Conservation (phyloP, 2,888 invertebrate genomes). For the Cephus rjabovi region DNA sequence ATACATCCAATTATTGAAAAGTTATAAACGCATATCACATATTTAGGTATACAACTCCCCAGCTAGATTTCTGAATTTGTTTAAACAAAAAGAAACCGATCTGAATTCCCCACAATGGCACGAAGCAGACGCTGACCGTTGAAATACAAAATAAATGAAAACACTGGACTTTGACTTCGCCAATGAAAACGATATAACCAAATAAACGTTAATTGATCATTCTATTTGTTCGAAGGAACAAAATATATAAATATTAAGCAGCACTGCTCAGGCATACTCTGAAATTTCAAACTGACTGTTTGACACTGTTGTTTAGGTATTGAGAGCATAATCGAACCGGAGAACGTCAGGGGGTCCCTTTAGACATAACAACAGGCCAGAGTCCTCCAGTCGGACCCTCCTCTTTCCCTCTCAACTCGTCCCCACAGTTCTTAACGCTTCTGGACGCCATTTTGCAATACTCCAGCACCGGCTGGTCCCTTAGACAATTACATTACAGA, state of each 20-base stretch:
- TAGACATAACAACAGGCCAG: slow-evolving; percentile 54
- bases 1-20: not conserved
- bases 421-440: not conserved
- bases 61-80: not conserved
- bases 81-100: not conserved
- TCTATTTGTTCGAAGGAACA: not conserved
- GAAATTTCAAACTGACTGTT: slow-evolving; percentile 22
- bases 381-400: slow-evolving; percentile 23
- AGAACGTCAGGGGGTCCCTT: slow-evolving; percentile 41
- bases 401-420: slow-evolving; percentile 2
- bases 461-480: not conserved
- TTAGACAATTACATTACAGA: not conserved
- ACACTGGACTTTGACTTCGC: not conserved
- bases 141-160: not conserved
- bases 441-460: slow-evolving; percentile 3
- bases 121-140: not conserved
- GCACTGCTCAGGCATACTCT: not conserved
- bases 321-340: slow-evolving; percentile 48
- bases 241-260: not conserved
- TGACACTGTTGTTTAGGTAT: slow-evolving; percentile 43
- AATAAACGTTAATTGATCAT: not conserved
- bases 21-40: not conserved
- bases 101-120: not conserved
- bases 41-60: not conserved
- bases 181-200: not conserved